Evolutionary conservation across 2,113 vertebrate species (phyloP).

Genomic region (Miniopterus natalensis): DNA sequence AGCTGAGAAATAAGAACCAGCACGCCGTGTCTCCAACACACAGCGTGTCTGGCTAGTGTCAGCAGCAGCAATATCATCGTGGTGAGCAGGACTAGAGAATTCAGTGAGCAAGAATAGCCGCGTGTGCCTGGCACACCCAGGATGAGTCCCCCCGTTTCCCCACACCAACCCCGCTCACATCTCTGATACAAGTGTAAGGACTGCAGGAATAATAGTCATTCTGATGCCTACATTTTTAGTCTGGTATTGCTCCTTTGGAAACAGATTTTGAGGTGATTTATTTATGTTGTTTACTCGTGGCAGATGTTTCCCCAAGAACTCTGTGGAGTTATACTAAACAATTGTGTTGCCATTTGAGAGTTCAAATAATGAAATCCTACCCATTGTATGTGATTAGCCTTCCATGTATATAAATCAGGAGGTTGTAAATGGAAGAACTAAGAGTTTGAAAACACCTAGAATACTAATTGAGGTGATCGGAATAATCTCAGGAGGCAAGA

Average conservation of each 20-base stretch:
- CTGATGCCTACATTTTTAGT: background rate
- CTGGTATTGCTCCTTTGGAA: background rate
- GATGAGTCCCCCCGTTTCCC: background rate
- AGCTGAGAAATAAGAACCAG: background rate
- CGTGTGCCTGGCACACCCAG: background rate
- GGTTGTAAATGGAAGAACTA: conserved; percentile 45
- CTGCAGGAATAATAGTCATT: background rate
- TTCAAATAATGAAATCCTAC: conserved; percentile 21
- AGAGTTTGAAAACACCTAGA: conserved; percentile 33
- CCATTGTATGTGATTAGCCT: conserved; percentile 19
- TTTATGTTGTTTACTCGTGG: background rate
- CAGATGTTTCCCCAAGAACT: background rate
- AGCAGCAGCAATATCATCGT: too few species aligned
- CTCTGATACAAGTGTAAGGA: background rate
- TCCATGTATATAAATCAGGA: conserved; percentile 36
- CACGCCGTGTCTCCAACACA: background rate
- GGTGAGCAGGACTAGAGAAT: background rate
- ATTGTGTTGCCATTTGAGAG: background rate
- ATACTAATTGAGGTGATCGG: conserved; percentile 9
- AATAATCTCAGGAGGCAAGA: conserved; percentile 19
- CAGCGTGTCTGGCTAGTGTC: background rate
- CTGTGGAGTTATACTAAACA: conserved; percentile 29
- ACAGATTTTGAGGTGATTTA: background rate
- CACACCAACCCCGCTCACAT: background rate
- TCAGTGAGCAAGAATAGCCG: background rate